Evolutionary conservation across 2,888 invertebrate species (phyloP), one percentile per base, ranked within the genome.

Genomic region (Autographa pulchrina): DNA sequence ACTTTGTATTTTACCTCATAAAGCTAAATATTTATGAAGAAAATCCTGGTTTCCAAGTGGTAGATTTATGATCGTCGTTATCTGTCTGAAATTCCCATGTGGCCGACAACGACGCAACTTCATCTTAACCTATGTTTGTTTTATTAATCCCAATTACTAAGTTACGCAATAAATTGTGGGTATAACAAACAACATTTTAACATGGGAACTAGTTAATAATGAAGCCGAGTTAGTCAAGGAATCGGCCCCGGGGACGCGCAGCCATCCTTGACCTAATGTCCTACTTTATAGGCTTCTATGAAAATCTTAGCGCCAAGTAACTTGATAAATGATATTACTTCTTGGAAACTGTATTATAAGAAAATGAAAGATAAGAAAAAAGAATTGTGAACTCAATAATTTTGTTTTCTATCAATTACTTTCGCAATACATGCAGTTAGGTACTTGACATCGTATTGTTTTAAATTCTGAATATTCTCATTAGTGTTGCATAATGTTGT

Each of bases 181-280:
- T 43, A 75, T 78, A 80, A 82, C 82, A 80, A 85, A 81, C 74
- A 84, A 75, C 77, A 80, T 83, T 83, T 80, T 79, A 78, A 82
- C 73, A 83, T 78, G 68, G 73, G 61, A 81, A 85, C 78, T 81
- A 82, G 79, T 84, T 78, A 79, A 84, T 85, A 84, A 85, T 83
- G 75, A 77, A 81, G 78, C 73, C 31, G 68, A 80, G 78, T 85
- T 63, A 75, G 80, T 75, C 68, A 82, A 86, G 84, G 80, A 85
- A 83, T 85, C 81, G 77, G 71, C 78, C 70, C 68, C 70, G 80
- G 84, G 84, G 84, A 78, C 79, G 72, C 70, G 43, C 72, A 60
- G 66, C 66, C 78, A 91, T 91, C 92, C 92, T 92, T 92, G 93
- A 93, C 92, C 93, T 77, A 72, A 69, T 91, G 88, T 84, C 89